Percentiles rank a stretch among this genome's conserved stretches.
Evolutionary conservation across 64 coral and sea anemone genomes (phyloP).

Genomic region (Catalaphyllia jardinei): DNA sequence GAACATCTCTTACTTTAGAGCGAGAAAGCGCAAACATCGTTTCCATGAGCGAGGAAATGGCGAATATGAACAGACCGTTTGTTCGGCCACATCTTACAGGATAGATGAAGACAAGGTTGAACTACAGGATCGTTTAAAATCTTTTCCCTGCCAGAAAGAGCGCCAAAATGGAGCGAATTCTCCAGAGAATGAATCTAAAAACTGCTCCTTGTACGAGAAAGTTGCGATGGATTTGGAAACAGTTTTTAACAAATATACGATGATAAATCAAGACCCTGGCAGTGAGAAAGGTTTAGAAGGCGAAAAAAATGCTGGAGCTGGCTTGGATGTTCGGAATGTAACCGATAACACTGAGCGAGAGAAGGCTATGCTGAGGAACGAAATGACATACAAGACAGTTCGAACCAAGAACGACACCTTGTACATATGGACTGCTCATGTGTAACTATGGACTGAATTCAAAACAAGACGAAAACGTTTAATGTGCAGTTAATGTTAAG

Average conservation of each 20-base stretch:
- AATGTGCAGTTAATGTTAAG: too few species aligned
- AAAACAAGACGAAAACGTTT: not conserved
- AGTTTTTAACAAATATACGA: not conserved
- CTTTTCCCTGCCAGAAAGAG: not conserved
- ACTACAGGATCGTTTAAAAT: not conserved
- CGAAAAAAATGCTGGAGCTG: not conserved
- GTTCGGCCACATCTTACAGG: not conserved
- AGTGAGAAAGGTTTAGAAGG: not conserved
- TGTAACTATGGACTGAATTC: not conserved
- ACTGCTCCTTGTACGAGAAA: not conserved
- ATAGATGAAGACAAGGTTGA: not conserved
- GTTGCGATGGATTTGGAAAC: conserved; percentile 14
- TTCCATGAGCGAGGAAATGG: not conserved
- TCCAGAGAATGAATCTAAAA: not conserved
- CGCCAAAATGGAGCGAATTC: too few species aligned
- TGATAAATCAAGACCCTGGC: not conserved
- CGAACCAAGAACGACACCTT: not conserved
- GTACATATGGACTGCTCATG: conserved; percentile 7
- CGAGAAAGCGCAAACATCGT: not conserved
- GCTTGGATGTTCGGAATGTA: not conserved
- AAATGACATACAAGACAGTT: conserved; percentile 4
- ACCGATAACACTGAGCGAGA: not conserved
- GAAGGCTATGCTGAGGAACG: not conserved
- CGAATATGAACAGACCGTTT: not conserved
- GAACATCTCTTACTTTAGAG: conserved; percentile 7